Evolutionary conservation across 2,113 vertebrate species (phyloP).

Genomic region (Clarias batrachus): DNA sequence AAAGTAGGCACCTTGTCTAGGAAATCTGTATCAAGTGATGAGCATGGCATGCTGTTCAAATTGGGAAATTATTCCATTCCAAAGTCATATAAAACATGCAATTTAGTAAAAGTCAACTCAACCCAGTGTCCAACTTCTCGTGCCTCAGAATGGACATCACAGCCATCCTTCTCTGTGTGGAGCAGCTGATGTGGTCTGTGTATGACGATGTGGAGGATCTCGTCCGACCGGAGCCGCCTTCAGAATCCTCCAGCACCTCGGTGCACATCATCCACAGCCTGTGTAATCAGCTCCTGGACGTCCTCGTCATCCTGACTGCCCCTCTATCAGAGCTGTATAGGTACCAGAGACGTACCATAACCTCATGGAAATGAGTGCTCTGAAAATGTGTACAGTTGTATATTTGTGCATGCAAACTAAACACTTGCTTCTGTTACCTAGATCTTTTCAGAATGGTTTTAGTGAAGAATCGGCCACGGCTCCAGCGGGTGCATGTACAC

Average conservation of each 20-base stretch:
- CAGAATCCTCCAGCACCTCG: constrained; percentile 64
- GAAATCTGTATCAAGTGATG: neutral
- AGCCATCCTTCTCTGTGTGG: constrained; percentile 82
- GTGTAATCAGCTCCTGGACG: constrained; percentile 84
- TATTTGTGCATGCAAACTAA: neutral
- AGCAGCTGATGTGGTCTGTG: constrained; percentile 87
- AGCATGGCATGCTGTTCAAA: neutral
- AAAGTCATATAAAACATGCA: neutral
- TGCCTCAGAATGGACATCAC: constrained; percentile 82
- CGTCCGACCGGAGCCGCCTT: constrained; percentile 64
- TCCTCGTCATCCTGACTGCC: constrained; percentile 79
- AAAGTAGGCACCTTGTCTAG: no score
- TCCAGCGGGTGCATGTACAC: neutral
- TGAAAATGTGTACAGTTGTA: neutral
- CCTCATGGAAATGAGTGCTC: neutral
- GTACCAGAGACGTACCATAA: constrained; percentile 61
- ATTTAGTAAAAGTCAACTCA: neutral
- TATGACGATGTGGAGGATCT: constrained; percentile 77
- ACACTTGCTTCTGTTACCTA: constrained; percentile 59
- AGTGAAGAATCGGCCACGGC: constrained; percentile 42
- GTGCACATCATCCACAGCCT: constrained; percentile 81
- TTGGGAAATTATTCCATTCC: neutral
- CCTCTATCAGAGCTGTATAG: constrained; percentile 79
- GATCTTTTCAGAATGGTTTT: constrained; percentile 72
- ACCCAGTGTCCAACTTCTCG: neutral